These are phyloP conservation scores for Eriocheir sinensis DNA, from an alignment of 1,140 invertebrate species.

Conservation along the genomic window DNA sequence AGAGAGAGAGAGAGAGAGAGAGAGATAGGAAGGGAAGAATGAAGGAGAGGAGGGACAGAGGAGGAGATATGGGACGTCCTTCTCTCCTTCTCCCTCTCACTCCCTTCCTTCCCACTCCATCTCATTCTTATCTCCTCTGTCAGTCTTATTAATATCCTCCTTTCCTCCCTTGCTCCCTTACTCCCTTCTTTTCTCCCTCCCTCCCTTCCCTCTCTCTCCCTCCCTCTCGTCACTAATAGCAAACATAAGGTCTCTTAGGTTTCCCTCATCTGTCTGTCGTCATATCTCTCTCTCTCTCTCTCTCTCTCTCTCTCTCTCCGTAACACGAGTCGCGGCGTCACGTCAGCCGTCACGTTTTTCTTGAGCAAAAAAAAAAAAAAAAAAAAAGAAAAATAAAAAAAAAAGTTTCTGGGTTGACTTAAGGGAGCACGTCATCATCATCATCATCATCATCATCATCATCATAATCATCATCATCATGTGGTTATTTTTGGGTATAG, in stretches of 20 bases:
- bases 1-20: neutral
- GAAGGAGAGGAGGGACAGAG: neutral
- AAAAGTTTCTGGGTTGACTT: too few relatives aligned
- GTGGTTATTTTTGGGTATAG: too few relatives aligned
- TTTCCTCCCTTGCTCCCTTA: neutral
- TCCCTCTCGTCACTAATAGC: slow-evolving; percentile 1
- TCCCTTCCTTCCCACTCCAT: too few relatives aligned
- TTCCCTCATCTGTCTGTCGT: neutral
- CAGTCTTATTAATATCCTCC: too few relatives aligned
- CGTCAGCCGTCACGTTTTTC: neutral
- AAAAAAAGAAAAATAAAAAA: too few relatives aligned
- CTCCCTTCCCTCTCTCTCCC: neutral
- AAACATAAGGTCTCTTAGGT: neutral
- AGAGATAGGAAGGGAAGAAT: neutral
- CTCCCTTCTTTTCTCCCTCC: neutral
- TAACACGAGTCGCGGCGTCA: neutral
- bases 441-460: too few relatives aligned
- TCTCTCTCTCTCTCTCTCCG: neutral
- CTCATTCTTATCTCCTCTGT: too few relatives aligned
- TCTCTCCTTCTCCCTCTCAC: too few relatives aligned
- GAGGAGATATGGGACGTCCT: too few relatives aligned
- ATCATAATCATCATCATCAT: too few relatives aligned
- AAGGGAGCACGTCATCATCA: too few relatives aligned
- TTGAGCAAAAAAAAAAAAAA: too few relatives aligned
- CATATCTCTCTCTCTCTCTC: neutral